phyloP scores from a whole-genome alignment of 2,888 invertebrate genomes.

The Invenusta paracnida region DNA sequence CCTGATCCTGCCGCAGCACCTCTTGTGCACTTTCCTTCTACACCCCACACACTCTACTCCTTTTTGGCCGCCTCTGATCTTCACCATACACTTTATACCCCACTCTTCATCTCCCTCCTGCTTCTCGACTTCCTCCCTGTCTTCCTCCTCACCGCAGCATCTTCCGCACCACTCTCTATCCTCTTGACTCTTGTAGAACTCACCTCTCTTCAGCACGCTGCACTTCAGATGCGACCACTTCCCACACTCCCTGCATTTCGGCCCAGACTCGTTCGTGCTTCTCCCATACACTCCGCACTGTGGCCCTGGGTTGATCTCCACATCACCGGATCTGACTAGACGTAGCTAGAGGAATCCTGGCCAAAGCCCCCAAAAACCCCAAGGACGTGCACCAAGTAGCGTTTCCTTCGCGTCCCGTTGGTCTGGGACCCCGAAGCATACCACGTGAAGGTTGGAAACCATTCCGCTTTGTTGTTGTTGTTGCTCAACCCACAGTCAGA shows the following conservation, averaged over 20 bases:
- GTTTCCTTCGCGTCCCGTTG: too few relatives aligned
- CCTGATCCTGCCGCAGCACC: too few relatives aligned
- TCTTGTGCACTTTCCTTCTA: too few relatives aligned
- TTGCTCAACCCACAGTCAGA: too few relatives aligned
- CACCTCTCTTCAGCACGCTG: background rate
- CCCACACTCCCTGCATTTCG: background rate
- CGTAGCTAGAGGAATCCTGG: background rate
- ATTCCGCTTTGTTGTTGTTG: too few relatives aligned
- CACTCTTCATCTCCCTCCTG: background rate
- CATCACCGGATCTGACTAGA: background rate
- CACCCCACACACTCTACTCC: background rate
- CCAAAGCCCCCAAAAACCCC: background rate
- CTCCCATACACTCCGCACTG: background rate
- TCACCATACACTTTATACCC: background rate
- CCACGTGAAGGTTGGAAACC: too few relatives aligned
- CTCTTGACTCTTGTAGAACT: background rate
- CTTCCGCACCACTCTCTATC: background rate
- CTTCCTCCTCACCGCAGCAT: background rate
- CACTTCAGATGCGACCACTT: background rate
- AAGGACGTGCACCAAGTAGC: too few relatives aligned
- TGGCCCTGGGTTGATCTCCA: background rate
- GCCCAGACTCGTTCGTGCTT: background rate
- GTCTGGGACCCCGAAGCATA: too few relatives aligned
- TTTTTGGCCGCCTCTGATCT: background rate
- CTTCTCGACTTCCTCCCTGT: background rate